A percentile compares a stretch with the other conserved stretches of the same genome.
These are phyloP conservation scores for Pimephales promelas DNA, from an alignment of 2,113 vertebrate species.

Conservation along the genomic window DNA sequence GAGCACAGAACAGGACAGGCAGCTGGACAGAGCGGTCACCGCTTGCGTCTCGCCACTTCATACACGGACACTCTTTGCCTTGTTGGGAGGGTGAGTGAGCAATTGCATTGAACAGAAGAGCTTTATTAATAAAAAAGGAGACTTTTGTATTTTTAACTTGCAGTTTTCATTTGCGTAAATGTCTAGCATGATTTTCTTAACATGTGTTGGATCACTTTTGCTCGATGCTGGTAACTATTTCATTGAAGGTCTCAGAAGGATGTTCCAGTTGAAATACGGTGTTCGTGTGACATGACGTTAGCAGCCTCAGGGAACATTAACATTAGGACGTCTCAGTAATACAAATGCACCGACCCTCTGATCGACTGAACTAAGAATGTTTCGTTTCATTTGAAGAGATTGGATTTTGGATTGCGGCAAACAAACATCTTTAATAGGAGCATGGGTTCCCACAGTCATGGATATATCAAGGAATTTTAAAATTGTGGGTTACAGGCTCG, in stretches of 20 bases:
- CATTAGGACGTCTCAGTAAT: constrained; percentile 49
- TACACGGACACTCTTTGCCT: constrained; percentile 65
- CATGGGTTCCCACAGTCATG: neutral
- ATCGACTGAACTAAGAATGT: constrained; percentile 21
- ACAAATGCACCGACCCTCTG: constrained; percentile 39
- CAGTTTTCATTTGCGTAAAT: neutral
- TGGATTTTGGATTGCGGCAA: neutral
- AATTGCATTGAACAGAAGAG: neutral
- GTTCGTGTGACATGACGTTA: constrained; percentile 36
- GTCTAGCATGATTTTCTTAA: neutral
- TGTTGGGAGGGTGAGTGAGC: constrained; percentile 58
- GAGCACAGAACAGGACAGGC: constrained; percentile 66
- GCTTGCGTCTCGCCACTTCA: constrained; percentile 66
- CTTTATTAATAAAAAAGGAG: neutral
- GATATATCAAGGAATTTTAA: constrained; percentile 2
- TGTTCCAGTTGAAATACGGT: neutral
- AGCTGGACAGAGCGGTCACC: constrained; percentile 65
- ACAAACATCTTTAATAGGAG: neutral
- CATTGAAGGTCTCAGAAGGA: constrained; percentile 2
- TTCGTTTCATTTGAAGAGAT: neutral
- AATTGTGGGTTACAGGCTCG: neutral
- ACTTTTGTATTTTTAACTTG: neutral
- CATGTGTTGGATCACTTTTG: constrained; percentile 11
- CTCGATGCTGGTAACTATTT: neutral
- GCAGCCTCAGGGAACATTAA: constrained; percentile 48